phyloP scores from a whole-genome alignment of 2,797 vertebrate genomes.

The Brachyalestes nurse region DNA sequence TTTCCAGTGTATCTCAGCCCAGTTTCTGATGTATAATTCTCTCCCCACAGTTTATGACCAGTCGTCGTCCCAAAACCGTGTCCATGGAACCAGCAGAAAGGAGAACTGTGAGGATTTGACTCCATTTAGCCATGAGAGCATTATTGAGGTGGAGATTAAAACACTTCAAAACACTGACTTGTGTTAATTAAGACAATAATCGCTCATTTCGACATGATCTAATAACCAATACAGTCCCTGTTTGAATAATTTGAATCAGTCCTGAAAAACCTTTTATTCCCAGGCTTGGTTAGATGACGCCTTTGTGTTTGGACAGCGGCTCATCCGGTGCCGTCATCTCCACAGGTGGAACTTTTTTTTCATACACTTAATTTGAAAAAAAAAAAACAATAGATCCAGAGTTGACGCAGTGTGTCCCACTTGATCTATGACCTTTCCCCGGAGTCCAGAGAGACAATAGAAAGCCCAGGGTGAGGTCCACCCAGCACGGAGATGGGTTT shows the following conservation, averaged over 20 bases:
- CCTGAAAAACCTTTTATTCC: constrained; percentile 44
- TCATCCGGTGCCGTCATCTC: constrained; percentile 59
- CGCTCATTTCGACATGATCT: too few species aligned
- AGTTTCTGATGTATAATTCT: too few species aligned
- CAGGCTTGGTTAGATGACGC: constrained; percentile 49
- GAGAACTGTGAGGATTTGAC: too few species aligned
- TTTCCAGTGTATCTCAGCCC: too few species aligned
- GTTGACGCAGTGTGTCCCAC: constrained; percentile 61
- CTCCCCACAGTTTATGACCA: too few species aligned
- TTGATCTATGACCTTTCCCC: constrained; percentile 62
- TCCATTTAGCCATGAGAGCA: too few species aligned
- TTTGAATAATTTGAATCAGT: not conserved
- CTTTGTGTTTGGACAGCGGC: constrained; percentile 44
- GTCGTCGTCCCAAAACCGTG: too few species aligned
- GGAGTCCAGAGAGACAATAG: constrained; percentile 65
- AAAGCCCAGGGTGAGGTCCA: constrained; percentile 63
- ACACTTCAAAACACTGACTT: too few species aligned
- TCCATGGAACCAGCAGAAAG: too few species aligned
- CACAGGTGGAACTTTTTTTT: constrained; percentile 61
- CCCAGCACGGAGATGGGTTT: constrained; percentile 31
- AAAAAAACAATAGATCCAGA: constrained; percentile 64
- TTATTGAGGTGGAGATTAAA: too few species aligned
- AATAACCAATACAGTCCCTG: too few species aligned
- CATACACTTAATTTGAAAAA: constrained; percentile 27
- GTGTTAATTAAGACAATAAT: too few species aligned